phyloP scores from a whole-genome alignment of 2,797 vertebrate species.

The Anolis apletophallus region DNA sequence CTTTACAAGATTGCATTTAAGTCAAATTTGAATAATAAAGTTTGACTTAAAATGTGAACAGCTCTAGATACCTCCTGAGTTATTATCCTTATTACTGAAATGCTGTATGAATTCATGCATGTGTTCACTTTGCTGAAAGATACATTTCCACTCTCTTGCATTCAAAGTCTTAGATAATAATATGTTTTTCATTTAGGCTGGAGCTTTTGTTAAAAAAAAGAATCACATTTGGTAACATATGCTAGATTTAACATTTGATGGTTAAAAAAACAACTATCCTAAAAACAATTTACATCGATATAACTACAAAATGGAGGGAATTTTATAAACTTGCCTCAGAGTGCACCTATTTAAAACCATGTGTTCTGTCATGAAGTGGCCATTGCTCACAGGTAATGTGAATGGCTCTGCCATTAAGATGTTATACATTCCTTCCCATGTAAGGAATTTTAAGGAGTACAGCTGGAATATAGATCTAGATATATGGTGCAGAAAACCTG shows the following conservation, averaged over 20 bases:
- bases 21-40: too few species aligned
- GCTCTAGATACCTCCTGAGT: background rate
- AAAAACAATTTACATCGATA: background rate
- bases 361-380: background rate
- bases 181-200: background rate
- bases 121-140: background rate
- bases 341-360: background rate
- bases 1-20: background rate
- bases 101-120: background rate
- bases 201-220: background rate
- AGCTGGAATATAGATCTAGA: slow-evolving; percentile 1
- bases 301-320: background rate
- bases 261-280: background rate
- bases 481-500: background rate
- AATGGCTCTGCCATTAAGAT: slow-evolving; percentile 14
- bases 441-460: slow-evolving; percentile 16
- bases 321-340: background rate
- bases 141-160: background rate
- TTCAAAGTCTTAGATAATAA: background rate
- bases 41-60: background rate
- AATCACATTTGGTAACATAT: background rate
- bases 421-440: background rate
- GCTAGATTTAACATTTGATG: background rate
- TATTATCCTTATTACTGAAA: background rate
- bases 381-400: background rate